A percentile compares a stretch with the other conserved stretches of the same genome.
phyloP scores from a whole-genome alignment of 2,888 invertebrate genomes.

The Listrodromus nycthemerus region DNA sequence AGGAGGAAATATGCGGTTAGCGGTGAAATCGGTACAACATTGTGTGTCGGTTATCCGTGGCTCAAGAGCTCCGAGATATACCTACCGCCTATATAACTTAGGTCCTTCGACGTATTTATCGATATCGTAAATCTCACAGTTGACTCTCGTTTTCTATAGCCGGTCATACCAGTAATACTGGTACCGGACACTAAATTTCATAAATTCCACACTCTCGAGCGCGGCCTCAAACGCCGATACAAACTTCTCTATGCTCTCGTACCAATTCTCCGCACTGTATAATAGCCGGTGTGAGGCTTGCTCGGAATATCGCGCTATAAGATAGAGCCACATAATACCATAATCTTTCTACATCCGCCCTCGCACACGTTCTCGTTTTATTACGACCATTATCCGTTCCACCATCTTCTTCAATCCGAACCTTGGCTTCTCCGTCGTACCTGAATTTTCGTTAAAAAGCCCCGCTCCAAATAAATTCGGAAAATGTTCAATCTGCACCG shows the following conservation, averaged over 20 bases:
- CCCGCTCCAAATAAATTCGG: background rate
- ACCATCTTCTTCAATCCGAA: slow-evolving; percentile 5
- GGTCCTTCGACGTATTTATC: slow-evolving; percentile 68
- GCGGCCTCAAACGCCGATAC: slow-evolving; percentile 30
- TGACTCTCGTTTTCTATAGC: slow-evolving; percentile 68
- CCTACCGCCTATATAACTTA: slow-evolving; percentile 59
- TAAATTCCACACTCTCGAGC: slow-evolving; percentile 61
- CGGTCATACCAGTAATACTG: slow-evolving; percentile 64
- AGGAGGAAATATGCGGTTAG: slow-evolving; percentile 40
- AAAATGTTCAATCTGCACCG: background rate
- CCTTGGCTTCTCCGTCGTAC: background rate
- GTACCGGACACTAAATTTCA: slow-evolving; percentile 65
- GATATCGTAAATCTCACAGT: slow-evolving; percentile 69
- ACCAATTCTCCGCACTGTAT: slow-evolving; percentile 31
- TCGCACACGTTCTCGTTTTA: slow-evolving; percentile 44
- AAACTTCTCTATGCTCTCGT: slow-evolving; percentile 34
- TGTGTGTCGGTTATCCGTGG: slow-evolving; percentile 58
- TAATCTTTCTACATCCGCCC: slow-evolving; percentile 57
- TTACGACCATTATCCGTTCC: slow-evolving; percentile 37
- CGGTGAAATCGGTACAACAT: slow-evolving; percentile 65
- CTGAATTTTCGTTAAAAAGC: background rate
- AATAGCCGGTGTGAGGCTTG: slow-evolving; percentile 26
- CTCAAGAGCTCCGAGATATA: slow-evolving; percentile 54
- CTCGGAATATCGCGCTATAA: slow-evolving; percentile 26
- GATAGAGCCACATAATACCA: slow-evolving; percentile 28